Evolutionary conservation across 1,140 invertebrate genomes (phyloP), one percentile per base, ranked within the genome.

Genomic region (Leptinotarsa lineolata): DNA sequence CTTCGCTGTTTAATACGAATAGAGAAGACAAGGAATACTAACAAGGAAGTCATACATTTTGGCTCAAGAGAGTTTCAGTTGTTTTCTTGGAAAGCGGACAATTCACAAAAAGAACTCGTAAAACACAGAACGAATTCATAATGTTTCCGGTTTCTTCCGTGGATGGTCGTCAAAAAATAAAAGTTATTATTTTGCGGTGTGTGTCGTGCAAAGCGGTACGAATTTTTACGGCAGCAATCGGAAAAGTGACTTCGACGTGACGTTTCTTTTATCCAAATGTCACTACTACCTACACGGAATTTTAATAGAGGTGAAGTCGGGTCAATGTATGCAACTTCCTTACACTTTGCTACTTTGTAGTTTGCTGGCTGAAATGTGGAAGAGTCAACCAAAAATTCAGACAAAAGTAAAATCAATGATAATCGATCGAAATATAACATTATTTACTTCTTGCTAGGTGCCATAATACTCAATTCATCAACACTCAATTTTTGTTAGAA

Each of bases 291-390:
- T 11, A 39, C 30, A 39, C 30, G 30, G 30, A 39, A 39, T 39
- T 39, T 39, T 54, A 54, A 54, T 54, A 18, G 48, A 39, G 48
- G 48, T 54, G 15, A 54, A n/a, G 48, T 54, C 48, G 0, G 48
- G 48, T 54, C n/a, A 54, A 54, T 54, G 48, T 54, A 54, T 54
- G n/a, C 48, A 54, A 54, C 48, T 54, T 54, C 48, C 48, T 39
- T 54, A 54, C 48, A 15, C n/a, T 16, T 54, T 54, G 48, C n/a
- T 54, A 54, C 48, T 18, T 54, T 54, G 16, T 54, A 54, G n/a
- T 39, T 39, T 39, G 8, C 30, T 39, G 11, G 30, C 30, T 39
- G 30, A 39, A 39, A 39, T 39, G 30, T 39, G 8, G 0, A 39
- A 1, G 30, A 39, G 30, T 11, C 30, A 2, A 39, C 30, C 8